Percentiles rank a stretch among this genome's conserved stretches.
Evolutionary conservation across 1,140 invertebrate genomes (phyloP).

Genomic region (Homarus americanus): DNA sequence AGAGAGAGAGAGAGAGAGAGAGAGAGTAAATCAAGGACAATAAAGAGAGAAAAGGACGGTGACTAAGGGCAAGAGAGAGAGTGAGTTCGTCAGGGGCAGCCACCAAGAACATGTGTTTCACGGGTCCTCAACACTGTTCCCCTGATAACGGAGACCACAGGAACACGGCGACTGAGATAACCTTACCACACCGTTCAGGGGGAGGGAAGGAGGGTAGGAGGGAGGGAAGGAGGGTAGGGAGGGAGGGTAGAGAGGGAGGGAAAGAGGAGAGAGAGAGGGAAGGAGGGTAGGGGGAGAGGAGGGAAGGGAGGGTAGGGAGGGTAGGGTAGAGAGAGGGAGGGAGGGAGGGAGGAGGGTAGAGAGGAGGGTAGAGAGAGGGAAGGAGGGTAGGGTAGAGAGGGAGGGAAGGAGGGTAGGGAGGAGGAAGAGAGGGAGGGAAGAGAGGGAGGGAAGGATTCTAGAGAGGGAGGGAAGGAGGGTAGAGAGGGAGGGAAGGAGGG

Average conservation of each 20-base stretch:
- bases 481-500: no score
- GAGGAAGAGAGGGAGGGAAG: neutral
- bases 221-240: neutral
- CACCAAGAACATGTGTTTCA: neutral
- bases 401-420: neutral
- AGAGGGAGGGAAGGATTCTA: no score
- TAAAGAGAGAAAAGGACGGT: neutral
- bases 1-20: neutral
- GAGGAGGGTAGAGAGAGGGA: neutral
- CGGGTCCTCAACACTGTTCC: neutral
- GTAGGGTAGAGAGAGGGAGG: no score
- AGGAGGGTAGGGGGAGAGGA: neutral
- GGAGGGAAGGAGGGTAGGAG: neutral
- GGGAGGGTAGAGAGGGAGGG: no score
- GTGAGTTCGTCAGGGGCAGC: neutral
- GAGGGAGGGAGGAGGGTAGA: neutral
- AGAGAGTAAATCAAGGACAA: no score
- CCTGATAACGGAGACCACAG: slow-evolving; percentile 18
- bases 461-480: no score
- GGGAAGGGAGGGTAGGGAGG: no score
- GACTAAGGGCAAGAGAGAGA: no score
- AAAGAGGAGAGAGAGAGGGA: neutral
- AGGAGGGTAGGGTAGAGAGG: neutral
- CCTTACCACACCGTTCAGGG: neutral
- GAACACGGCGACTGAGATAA: slow-evolving; percentile 18